Percentiles rank a stretch among this genome's conserved stretches.
Conservation (phyloP, 2,797 vertebrate genomes). For the Cuculus canorus region DNA sequence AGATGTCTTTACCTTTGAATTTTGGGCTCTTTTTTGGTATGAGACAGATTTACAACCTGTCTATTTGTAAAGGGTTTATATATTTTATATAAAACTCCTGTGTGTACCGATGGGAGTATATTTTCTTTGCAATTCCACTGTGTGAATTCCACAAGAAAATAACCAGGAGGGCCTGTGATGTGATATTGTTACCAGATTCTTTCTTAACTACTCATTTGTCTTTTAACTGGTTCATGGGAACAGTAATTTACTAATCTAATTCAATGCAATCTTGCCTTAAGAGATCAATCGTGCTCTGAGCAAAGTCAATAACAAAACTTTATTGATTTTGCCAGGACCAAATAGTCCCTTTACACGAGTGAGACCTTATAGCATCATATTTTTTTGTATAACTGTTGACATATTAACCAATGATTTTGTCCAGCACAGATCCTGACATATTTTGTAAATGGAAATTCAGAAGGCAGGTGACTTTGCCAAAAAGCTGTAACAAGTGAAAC, state of each 20-base stretch:
- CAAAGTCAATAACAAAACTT: conserved; percentile 18
- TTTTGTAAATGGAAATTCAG: not conserved
- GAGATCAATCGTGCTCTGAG: not conserved
- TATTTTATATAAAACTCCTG: not conserved
- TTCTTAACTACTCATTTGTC: conserved; percentile 63
- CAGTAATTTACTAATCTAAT: conserved; percentile 74
- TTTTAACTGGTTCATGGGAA: conserved; percentile 70
- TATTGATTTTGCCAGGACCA: not conserved
- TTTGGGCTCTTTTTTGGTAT: not conserved
- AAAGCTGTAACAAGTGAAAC: not conserved
- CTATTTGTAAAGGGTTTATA: not conserved
- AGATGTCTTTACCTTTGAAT: not conserved
- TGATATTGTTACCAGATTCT: conserved; percentile 59
- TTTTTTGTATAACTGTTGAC: not conserved
- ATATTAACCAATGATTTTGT: not conserved
- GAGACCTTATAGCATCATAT: not conserved
- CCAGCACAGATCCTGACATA: not conserved
- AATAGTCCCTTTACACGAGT: not conserved
- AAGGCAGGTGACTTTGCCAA: not conserved
- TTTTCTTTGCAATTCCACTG: not conserved
- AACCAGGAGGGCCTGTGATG: conserved; percentile 46
- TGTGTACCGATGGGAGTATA: not conserved
- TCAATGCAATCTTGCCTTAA: conserved; percentile 36
- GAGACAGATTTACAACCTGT: not conserved
- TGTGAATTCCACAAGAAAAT: conserved; percentile 64